Evolutionary conservation across 2,888 invertebrate species (phyloP), one percentile per base, ranked within the genome.

Genomic region (Drosophila pegasa): DNA sequence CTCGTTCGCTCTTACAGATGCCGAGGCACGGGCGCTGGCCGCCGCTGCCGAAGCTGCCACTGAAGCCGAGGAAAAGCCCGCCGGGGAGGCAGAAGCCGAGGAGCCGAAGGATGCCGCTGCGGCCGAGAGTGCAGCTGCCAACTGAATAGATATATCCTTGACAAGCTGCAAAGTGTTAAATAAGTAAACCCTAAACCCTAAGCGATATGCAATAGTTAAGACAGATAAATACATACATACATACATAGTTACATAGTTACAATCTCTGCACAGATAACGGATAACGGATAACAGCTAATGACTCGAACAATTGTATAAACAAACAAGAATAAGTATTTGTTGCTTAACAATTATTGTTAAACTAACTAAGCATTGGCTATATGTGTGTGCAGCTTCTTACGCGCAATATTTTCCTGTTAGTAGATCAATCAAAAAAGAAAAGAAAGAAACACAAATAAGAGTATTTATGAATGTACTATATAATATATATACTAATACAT

Each of bases 11-110:
- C 27, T 20, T 58, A 5, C 67, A 90, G 90, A 90, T 80, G 90
- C 90, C 51, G 91, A 90, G 67, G 83, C 88, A 41, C 90, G 90
- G 29, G 89, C 90, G 35, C 63, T 86, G 71, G 80, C 82, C 58
- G 88, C 90, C 33, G 89, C 87, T 20, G 87, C 89, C 52, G 85
- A 87, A 50, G 82, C 85, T 35, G 85, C 72, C 35, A 79, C 66
- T 7, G 79, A 56, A 7, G 63, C 58, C 12, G 72, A 45, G 6
- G 54, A 37, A 16, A 76, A 83, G 40, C 57, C 67, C 16, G 3
- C 2, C 18, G 20, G 8, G 8, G 48, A 22, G n/a, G 5, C 18
- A 9, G 31, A n/a, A 33, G 0, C 71, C n/a, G 60, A 16, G 1
- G 73, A 69, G 22, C 52, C 38, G 50, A 63, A 71, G 56, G 71